Conservation (phyloP, 2,888 invertebrate genomes). For the Hydrotaea cyrtoneurina region DNA sequence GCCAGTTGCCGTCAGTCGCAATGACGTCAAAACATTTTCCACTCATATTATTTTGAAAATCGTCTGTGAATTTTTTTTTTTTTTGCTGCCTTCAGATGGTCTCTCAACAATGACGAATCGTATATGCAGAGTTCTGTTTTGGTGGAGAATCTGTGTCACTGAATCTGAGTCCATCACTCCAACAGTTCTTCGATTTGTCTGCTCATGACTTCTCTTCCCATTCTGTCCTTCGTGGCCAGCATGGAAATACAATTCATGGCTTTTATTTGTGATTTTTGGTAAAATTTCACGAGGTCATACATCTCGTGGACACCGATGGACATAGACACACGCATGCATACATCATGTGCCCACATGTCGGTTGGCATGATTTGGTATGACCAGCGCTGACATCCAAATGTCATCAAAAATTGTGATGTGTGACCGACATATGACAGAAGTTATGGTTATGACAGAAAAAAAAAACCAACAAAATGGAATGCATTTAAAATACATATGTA, state of each 20-base stretch:
- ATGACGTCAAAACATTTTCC: background rate
- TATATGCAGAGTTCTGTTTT: too few species aligned
- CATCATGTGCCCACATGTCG: background rate
- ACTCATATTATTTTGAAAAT: background rate
- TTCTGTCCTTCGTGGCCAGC: too few species aligned
- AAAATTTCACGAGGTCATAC: background rate
- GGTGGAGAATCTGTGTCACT: too few species aligned
- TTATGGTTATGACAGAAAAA: slow-evolving; percentile 22
- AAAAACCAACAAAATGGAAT: too few species aligned
- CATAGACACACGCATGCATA: too few species aligned
- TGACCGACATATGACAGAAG: slow-evolving; percentile 30
- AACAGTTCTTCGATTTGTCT: too few species aligned
- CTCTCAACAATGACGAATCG: too few species aligned
- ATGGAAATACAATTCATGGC: background rate
- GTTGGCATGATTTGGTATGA: background rate
- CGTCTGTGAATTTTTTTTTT: background rate
- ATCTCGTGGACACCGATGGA: background rate
- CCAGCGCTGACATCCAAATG: slow-evolving; percentile 41
- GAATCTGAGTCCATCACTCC: too few species aligned
- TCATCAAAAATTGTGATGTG: slow-evolving; percentile 43
- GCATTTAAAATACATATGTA: too few species aligned
- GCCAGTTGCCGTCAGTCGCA: background rate
- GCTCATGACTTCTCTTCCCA: too few species aligned
- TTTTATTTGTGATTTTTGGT: background rate
- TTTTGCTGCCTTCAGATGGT: too few species aligned